Base-by-base conservation (phyloP, 2,113 vertebrate genomes). In the Xiphophorus couchianus region DNA sequence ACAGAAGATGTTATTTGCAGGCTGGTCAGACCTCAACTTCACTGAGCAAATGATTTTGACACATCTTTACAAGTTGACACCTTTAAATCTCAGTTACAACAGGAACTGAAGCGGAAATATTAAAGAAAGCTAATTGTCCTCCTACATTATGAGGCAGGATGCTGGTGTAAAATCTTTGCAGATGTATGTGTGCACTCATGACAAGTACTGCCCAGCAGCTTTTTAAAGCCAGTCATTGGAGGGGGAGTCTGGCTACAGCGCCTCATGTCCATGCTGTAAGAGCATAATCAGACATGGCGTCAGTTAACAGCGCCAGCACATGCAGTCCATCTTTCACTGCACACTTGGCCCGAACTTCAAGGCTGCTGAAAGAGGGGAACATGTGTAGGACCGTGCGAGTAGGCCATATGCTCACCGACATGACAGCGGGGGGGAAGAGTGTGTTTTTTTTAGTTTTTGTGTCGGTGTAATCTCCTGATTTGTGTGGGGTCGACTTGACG, bases 221-320 rank as follows among this genome's bases (percentile, higher is more conserved):
- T 77, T 58, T 76, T 70, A 80, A 11, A 84, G 73, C 72, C 30
- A 62, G 54, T 88, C 71, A 88, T 73, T 89, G 77, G 86, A 86
- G 65, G 22, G 10, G 73, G 37, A 86, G 82, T 83, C 80, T 83
- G 60, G 66, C 86, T 86, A 77, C 77, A 37, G 75, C 37, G 27
- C 73, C 74, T 77, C 76, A 74, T 76, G 73, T 65, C 72, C 68
- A 6, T 25, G 51, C 68, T 80, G 73, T 66, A 77, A 84, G 80
- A 73, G 61, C 67, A 80, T 88, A 87, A 90, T 90, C 87, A 84
- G 78, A 88, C 85, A 77, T 80, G 84, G 71, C 70, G 69, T 85
- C 88, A 73, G 89, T 89, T 89, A 93, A 76, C 77, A 73, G 83
- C 7, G 68, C 17, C 71, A 60, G 74, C 35, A 22, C 67, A 54